Percentiles rank a stretch among this genome's conserved stretches.
Conservation (phyloP, 2,113 vertebrate genomes). For the Zingel zingel region DNA sequence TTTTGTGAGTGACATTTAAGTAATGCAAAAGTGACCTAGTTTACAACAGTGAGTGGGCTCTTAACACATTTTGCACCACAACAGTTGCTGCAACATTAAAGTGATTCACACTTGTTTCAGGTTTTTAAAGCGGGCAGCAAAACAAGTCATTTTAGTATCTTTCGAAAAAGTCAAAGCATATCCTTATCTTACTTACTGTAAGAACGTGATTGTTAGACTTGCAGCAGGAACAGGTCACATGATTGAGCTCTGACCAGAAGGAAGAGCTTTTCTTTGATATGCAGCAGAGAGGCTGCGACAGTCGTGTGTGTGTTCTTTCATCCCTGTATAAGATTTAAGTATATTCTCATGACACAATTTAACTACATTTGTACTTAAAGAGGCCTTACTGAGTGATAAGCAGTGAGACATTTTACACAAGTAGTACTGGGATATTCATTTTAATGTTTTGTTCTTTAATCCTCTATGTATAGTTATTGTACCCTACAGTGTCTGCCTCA, state of each 20-base stretch:
- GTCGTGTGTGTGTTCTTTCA: slow-evolving; percentile 42
- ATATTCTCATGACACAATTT: background rate
- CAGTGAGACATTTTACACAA: background rate
- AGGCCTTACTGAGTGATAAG: background rate
- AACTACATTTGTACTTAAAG: background rate
- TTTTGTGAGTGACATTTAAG: background rate
- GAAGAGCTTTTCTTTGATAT: background rate
- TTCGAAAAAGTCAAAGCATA: background rate
- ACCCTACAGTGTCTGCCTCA: background rate
- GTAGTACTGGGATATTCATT: background rate
- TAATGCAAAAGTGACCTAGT: background rate
- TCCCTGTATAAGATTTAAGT: slow-evolving; percentile 4
- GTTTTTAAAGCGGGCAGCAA: background rate
- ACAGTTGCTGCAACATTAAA: background rate
- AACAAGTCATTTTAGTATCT: background rate
- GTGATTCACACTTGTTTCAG: background rate
- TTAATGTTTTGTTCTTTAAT: background rate
- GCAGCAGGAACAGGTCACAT: slow-evolving; percentile 46
- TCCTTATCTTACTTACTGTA: background rate
- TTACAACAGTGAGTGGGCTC: background rate
- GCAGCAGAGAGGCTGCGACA: slow-evolving; percentile 43
- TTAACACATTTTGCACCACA: background rate
- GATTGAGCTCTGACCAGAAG: slow-evolving; percentile 24
- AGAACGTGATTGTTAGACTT: background rate
- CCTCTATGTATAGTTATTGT: background rate